These are phyloP conservation scores for Furcula furcula DNA, from an alignment of 2,888 invertebrate genomes.

Conservation along the genomic window DNA sequence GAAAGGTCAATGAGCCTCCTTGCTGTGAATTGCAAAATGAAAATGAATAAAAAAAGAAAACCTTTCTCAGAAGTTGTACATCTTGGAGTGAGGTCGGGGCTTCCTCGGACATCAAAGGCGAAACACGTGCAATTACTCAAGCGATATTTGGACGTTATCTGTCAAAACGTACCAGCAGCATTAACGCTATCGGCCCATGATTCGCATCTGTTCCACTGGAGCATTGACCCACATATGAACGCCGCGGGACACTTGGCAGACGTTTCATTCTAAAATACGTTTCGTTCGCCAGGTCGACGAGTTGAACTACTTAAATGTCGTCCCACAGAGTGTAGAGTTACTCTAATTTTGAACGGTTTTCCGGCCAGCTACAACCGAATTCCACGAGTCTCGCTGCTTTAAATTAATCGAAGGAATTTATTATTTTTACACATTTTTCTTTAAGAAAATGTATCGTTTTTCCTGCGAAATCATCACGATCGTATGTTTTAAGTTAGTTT, in stretches of 20 bases:
- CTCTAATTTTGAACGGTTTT: slow-evolving; percentile 29
- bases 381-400: slow-evolving; percentile 4
- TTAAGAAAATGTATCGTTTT: too few relatives aligned
- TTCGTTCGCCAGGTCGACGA: slow-evolving; percentile 29
- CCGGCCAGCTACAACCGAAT: slow-evolving; percentile 14
- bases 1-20: too few relatives aligned
- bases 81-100: slow-evolving; percentile 7
- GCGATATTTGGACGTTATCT: slow-evolving; percentile 21
- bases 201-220: slow-evolving; percentile 51
- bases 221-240: slow-evolving; percentile 71
- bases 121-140: slow-evolving; percentile 8
- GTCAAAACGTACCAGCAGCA: slow-evolving; percentile 9
- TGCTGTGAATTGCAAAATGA: neutral
- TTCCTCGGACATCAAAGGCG: slow-evolving; percentile 20
- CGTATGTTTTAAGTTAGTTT: too few relatives aligned
- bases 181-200: slow-evolving; percentile 31
- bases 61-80: slow-evolving; percentile 8
- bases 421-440: too few relatives aligned
- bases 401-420: too few relatives aligned
- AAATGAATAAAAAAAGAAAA: slow-evolving; percentile 8
- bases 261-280: slow-evolving; percentile 59
- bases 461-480: too few relatives aligned
- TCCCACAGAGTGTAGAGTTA: slow-evolving; percentile 25
- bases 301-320: too few relatives aligned
- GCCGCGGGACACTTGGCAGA: slow-evolving; percentile 67